phyloP scores from a whole-genome alignment of 1,140 invertebrate species.

The Hyles vespertilio region DNA sequence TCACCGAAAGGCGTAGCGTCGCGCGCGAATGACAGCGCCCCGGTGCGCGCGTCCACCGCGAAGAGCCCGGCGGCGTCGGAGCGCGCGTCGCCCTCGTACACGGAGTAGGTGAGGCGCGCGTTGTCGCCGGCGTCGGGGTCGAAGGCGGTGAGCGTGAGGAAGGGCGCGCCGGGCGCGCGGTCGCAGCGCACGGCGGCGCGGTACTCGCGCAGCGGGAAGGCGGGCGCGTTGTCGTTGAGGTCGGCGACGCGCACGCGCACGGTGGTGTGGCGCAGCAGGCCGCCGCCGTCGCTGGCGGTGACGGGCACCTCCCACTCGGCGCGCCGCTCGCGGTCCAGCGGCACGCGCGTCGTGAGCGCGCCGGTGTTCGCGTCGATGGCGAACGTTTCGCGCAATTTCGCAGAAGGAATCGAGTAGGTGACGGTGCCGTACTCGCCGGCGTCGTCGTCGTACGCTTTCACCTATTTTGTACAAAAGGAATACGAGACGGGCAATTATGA shows the following conservation, averaged over 20 bases:
- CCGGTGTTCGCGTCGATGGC: constrained; percentile 86
- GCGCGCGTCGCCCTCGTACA: constrained; percentile 79
- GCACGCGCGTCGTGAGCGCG: constrained; percentile 84
- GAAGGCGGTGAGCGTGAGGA: constrained; percentile 71
- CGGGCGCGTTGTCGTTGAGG: constrained; percentile 91
- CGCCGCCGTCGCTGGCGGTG: constrained; percentile 91
- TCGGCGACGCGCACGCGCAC: constrained; percentile 88
- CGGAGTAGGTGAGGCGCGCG: constrained; percentile 82
- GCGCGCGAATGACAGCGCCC: constrained; percentile 80
- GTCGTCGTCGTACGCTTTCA: constrained; percentile 89
- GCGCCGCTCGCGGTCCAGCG: constrained; percentile 87
- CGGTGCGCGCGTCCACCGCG: constrained; percentile 81
- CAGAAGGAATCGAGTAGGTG: constrained; percentile 88
- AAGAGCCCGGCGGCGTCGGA: constrained; percentile 79
- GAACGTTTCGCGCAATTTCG: constrained; percentile 86
- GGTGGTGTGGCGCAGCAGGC: constrained; percentile 85
- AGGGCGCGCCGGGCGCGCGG: constrained; percentile 80
- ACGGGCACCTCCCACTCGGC: constrained; percentile 87
- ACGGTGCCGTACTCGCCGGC: constrained; percentile 87
- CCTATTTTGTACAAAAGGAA: constrained; percentile 40
- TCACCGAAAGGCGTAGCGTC: constrained; percentile 76
- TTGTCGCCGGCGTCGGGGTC: constrained; percentile 84
- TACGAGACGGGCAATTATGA: no score
- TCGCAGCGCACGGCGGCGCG: constrained; percentile 83
- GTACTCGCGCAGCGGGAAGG: constrained; percentile 88